Conservation (phyloP, 2,797 vertebrate species). For the Babyrousa celebensis region DNA sequence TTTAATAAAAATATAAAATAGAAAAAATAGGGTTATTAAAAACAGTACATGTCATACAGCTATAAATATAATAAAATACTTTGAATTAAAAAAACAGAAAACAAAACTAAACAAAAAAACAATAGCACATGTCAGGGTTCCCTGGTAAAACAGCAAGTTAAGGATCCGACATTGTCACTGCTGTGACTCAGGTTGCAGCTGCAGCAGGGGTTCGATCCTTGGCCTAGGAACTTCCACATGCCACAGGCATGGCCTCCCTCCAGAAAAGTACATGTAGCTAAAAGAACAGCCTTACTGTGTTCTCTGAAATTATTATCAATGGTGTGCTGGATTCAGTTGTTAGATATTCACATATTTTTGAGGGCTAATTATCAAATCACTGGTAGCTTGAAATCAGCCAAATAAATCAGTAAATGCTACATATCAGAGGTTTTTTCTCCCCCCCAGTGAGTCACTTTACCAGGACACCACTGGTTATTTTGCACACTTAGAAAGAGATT, state of each 20-base stretch:
- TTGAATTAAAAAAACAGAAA: no score
- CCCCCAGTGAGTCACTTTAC: background rate
- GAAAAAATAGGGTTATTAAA: slow-evolving; percentile 48
- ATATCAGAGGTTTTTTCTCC: background rate
- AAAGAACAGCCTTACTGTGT: background rate
- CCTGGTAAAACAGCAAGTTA: no score
- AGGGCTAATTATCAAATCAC: slow-evolving; percentile 8
- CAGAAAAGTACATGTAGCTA: background rate
- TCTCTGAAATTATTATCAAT: slow-evolving; percentile 16
- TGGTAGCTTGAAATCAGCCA: background rate
- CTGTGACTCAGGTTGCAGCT: no score
- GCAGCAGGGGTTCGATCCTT: no score
- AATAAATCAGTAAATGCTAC: slow-evolving; percentile 7
- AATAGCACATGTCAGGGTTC: no score
- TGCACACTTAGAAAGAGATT: background rate
- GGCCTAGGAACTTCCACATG: no score
- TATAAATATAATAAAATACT: background rate
- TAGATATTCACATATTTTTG: slow-evolving; percentile 43
- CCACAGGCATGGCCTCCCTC: no score
- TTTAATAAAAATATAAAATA: background rate
- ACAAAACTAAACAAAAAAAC: no score
- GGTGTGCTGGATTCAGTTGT: background rate
- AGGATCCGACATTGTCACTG: no score
- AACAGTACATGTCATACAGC: background rate
- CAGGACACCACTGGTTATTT: background rate